Evolutionary conservation across 2,113 vertebrate genomes (phyloP), one percentile per base, ranked within the genome.

Genomic region (Neogobius melanostomus): DNA sequence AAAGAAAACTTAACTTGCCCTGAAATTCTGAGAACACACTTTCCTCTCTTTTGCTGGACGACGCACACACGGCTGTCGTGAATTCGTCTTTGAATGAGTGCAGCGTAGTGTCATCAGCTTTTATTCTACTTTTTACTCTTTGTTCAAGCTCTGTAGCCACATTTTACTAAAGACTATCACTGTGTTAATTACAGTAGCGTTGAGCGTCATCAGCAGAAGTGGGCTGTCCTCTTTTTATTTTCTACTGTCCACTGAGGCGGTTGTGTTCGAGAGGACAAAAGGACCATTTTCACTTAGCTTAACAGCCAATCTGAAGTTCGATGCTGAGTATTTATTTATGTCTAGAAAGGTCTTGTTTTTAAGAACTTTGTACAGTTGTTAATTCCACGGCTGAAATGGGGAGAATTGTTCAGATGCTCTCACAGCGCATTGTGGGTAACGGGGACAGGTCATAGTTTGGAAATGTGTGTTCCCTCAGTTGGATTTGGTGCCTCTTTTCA

Each of bases 401-500:
- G 66, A 16, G 36, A 54, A 66, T 43, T 11, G 59, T 51, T 3
- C 49, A 48, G 11, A 36, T n/a, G 69, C 69, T 8, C 65, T 77
- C 74, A 64, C 61, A 67, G 51, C 64, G 67, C 64, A 63, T 71
- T 44, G 4, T 66, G 68, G 63, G 36, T 75, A 56, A 64, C 54
- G 62, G 71, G 60, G 16, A 64, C 71, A 1, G 2, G 44, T 60
- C 51, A 71, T 61, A 72, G 64, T 52, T 77, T 59, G 14, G 65
- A 54, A 57, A 51, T 42, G 69, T 75, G 46, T 79, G 66, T 75
- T 66, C 48, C 71, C 53, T 83, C 78, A 62, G 69, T 83, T 77
- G 71, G 57, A 80, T 73, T 70, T 48, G 75, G 72, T 87, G 81
- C 85, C 85, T 89, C 75, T 76, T 84, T 85, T 75, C 11, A 75